Conservation (phyloP, 2,113 vertebrate species). For the Amphiprion ocellaris region DNA sequence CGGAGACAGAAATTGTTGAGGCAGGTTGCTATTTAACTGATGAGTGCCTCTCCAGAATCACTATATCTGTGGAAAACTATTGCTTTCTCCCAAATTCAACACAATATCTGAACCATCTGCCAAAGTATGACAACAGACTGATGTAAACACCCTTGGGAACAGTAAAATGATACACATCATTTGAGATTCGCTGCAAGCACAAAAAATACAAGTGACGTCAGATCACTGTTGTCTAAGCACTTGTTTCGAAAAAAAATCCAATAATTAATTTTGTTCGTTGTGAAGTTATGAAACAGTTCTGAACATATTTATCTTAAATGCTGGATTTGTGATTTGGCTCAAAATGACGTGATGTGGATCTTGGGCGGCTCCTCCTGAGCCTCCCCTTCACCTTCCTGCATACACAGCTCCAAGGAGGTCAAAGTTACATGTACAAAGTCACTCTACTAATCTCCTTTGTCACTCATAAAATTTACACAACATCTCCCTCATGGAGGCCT, state of each 20-base stretch:
- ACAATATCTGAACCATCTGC: slow-evolving; percentile 58
- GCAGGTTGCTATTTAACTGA: slow-evolving; percentile 76
- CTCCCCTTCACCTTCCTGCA: slow-evolving; percentile 61
- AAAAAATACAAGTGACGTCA: not conserved
- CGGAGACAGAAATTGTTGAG: slow-evolving; percentile 61
- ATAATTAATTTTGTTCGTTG: not conserved
- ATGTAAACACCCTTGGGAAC: slow-evolving; percentile 54
- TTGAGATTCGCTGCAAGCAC: not conserved
- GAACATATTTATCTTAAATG: not conserved
- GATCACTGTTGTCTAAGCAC: not conserved
- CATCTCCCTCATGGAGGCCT: slow-evolving; percentile 86
- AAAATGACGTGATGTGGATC: not conserved
- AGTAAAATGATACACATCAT: slow-evolving; percentile 33
- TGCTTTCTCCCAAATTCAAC: slow-evolving; percentile 60
- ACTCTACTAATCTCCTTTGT: slow-evolving; percentile 87
- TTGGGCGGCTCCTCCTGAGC: not conserved
- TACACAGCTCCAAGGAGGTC: slow-evolving; percentile 77
- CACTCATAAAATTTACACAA: slow-evolving; percentile 90
- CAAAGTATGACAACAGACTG: slow-evolving; percentile 65
- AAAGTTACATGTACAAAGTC: slow-evolving; percentile 83
- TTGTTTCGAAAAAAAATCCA: not conserved
- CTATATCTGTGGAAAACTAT: slow-evolving; percentile 63
- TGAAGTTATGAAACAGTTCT: not conserved
- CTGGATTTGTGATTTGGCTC: not conserved
- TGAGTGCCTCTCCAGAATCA: slow-evolving; percentile 70